Evolutionary conservation across 2,113 vertebrate genomes (phyloP).

Genomic region (Hippocampus zosterae): DNA sequence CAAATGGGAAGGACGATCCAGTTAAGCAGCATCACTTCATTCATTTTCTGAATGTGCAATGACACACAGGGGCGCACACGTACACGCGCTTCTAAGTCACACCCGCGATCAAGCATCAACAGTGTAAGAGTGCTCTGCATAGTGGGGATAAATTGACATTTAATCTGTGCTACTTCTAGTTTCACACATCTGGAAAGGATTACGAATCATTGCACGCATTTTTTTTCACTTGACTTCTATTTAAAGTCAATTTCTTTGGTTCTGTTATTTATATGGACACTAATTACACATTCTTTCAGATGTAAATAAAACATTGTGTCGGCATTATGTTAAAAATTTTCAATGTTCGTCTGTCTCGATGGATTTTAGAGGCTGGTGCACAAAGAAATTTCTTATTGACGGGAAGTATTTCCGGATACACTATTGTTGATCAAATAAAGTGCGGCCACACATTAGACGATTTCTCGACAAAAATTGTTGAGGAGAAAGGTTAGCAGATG

Average conservation of each 20-base stretch:
- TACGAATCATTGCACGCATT: slow-evolving; percentile 38
- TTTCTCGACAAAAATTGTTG: slow-evolving; percentile 8
- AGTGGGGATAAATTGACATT: slow-evolving; percentile 43
- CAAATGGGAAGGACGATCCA: neutral
- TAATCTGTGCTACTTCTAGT: slow-evolving; percentile 41
- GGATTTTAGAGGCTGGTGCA: slow-evolving; percentile 14
- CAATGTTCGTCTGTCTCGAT: slow-evolving; percentile 30
- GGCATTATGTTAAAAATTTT: slow-evolving; percentile 28
- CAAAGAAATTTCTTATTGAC: neutral
- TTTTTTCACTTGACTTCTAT: slow-evolving; percentile 29
- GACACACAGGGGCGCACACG: neutral
- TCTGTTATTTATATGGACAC: slow-evolving; percentile 32
- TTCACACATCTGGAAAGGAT: slow-evolving; percentile 64
- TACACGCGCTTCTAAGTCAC: slow-evolving; percentile 22
- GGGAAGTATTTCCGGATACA: neutral
- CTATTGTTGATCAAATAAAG: slow-evolving; percentile 5
- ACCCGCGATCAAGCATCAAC: slow-evolving; percentile 16
- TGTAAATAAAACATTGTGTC: slow-evolving; percentile 36
- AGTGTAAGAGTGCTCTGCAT: slow-evolving; percentile 16
- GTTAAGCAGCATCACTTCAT: slow-evolving; percentile 1
- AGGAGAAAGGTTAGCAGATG: slow-evolving; percentile 36
- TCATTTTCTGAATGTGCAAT: slow-evolving; percentile 5
- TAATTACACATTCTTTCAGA: slow-evolving; percentile 45
- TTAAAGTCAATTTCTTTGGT: slow-evolving; percentile 28
- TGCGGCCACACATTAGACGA: neutral